Percentiles rank a stretch among this genome's conserved stretches.
These are phyloP conservation scores for Esox masquinongy DNA, from an alignment of 2,797 vertebrate species.

Conservation along the genomic window DNA sequence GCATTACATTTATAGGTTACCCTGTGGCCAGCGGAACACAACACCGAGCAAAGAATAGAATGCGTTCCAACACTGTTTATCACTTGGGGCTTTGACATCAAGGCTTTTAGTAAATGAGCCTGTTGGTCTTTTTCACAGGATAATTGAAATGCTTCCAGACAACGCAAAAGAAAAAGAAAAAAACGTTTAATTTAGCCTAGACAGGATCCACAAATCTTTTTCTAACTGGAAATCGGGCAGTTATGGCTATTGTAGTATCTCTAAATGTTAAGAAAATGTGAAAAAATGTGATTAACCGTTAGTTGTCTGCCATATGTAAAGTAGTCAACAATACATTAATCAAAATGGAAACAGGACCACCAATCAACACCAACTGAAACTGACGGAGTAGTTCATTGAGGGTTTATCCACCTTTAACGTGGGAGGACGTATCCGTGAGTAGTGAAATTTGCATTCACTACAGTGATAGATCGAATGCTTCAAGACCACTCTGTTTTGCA, in stretches of 20 bases:
- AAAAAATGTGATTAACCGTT: neutral
- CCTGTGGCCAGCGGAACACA: neutral
- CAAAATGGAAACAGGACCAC: neutral
- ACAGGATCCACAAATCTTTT: neutral
- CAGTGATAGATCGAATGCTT: neutral
- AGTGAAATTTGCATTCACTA: neutral
- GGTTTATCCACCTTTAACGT: neutral
- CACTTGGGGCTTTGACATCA: neutral
- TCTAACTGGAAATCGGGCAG: neutral
- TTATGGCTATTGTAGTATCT: neutral
- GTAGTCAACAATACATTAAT: neutral
- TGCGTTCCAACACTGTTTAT: neutral
- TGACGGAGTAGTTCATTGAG: neutral
- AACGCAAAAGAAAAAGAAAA: neutral
- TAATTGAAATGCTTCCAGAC: neutral
- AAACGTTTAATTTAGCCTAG: neutral
- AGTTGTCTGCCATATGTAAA: neutral
- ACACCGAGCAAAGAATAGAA: neutral
- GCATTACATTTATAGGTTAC: neutral
- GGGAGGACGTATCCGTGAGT: neutral
- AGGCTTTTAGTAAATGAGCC: neutral
- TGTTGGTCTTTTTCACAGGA: neutral
- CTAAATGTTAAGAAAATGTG: neutral
- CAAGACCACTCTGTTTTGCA: neutral
- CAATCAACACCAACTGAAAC: neutral